Base-by-base conservation (phyloP, 2,888 invertebrate genomes). In the Galerucella pusilla region DNA sequence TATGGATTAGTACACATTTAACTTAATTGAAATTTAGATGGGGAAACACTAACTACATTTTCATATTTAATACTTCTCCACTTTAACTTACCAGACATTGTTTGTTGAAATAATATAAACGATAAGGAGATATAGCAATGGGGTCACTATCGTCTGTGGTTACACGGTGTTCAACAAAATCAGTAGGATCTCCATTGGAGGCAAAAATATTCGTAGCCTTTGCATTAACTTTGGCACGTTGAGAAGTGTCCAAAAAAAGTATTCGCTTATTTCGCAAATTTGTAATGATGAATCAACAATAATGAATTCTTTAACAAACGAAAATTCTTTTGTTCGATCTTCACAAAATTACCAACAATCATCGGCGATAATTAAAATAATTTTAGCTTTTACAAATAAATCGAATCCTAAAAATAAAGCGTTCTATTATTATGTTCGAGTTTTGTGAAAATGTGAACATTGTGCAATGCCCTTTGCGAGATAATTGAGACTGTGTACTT, bases 311-410 rank as follows among this genome's bases (percentile, higher is more conserved):
- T 67, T 52, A 2, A 20, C 20, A 45, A 49, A 67, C 5, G 67
- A 25, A 52, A 67, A 52, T n/a, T 67, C 14, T 10, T 67, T 28
- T 14, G 25, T 45, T 52, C 25, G 54, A 52, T 67, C 28, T 57
- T 54, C 54, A 67, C 67, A 67, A 67, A 67, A 67, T 11, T 67
- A 67, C 54, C 67, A 52, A 54, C 14, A 67, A 67, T 52, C 14
- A 28, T 67, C 54, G 12, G 11, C 49, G 49, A 49, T 49, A 12
- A 10, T 49, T 12, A 67, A 52, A 49, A 67, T 28, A 67, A 67
- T 67, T 28, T 57, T 67, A 25, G 67, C 67, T 57, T 67, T 67
- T 57, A 54, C 67, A 2, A 67, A 7, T 7, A 67, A 67, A 54
- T 67, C 67, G n/a, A 67, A n/a, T n/a, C n/a, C n/a, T n/a, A n/a